phyloP scores from a whole-genome alignment of 2,797 vertebrate species.

The Artibeus lituratus region DNA sequence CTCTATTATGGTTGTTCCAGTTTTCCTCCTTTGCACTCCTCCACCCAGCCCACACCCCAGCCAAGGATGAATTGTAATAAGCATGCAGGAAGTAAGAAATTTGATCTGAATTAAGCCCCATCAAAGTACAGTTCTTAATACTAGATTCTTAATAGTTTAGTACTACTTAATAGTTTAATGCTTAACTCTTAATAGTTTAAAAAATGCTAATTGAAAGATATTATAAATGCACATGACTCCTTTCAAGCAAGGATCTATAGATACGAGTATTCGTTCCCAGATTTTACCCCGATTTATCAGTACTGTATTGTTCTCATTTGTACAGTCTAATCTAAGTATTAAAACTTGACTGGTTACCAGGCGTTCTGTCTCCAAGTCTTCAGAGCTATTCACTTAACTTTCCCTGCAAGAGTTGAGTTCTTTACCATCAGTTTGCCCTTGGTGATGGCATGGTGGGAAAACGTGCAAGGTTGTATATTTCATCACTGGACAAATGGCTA shows the following conservation, averaged over 20 bases:
- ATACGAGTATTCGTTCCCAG: background rate
- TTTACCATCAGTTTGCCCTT: background rate
- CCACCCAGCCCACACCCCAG: background rate
- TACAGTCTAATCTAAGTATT: conserved; percentile 30
- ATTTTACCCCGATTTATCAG: background rate
- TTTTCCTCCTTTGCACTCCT: too few relatives aligned
- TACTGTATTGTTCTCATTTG: background rate
- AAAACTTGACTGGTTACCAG: background rate
- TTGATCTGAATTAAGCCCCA: background rate
- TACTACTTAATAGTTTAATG: too few relatives aligned
- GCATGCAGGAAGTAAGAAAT: background rate
- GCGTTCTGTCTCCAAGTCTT: background rate
- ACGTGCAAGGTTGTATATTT: background rate
- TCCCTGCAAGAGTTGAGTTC: background rate
- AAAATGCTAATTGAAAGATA: background rate
- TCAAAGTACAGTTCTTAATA: background rate
- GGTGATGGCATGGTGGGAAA: background rate
- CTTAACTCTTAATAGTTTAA: background rate
- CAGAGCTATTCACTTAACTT: background rate
- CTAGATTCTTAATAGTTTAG: too few relatives aligned
- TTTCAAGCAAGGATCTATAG: background rate
- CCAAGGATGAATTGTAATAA: conserved; percentile 10
- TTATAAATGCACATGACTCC: background rate
- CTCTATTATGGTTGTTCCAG: too few relatives aligned
- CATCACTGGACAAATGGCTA: background rate